Percentiles rank a stretch among this genome's conserved stretches.
phyloP scores from a whole-genome alignment of 2,888 invertebrate genomes.

The Furcula furcula region DNA sequence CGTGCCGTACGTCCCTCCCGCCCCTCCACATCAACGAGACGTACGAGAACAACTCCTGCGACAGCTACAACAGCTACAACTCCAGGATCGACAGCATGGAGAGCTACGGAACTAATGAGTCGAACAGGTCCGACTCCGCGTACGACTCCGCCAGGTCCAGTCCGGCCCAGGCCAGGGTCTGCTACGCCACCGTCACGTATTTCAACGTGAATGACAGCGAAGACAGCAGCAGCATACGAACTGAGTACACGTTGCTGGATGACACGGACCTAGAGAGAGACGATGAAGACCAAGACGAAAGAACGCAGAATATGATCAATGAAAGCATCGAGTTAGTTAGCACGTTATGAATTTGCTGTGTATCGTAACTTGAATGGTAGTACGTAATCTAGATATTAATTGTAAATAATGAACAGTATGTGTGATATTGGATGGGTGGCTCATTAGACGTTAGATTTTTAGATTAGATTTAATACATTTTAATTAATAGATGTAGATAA shows the following conservation, averaged over 20 bases:
- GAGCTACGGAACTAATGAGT: conserved; percentile 51
- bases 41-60: conserved; percentile 56
- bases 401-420: not conserved
- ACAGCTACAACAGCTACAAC: conserved; percentile 61
- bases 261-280: conserved; percentile 49
- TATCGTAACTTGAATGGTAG: not conserved
- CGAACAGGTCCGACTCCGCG: conserved; percentile 66
- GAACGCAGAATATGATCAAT: conserved; percentile 68
- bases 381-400: not conserved
- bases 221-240: conserved; percentile 71
- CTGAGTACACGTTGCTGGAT: conserved; percentile 70
- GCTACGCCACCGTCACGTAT: conserved; percentile 71
- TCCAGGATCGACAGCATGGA: conserved; percentile 57
- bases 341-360: conserved; percentile 54
- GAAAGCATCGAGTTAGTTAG: conserved; percentile 71
- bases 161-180: conserved; percentile 53
- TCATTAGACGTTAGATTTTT: not conserved
- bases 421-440: conserved; percentile 1
- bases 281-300: conserved; percentile 51
- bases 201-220: conserved; percentile 73
- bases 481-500: too few relatives aligned
- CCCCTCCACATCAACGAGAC: conserved; percentile 44
- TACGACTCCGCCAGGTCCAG: conserved; percentile 69
- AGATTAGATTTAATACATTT: not conserved
- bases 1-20: conserved; percentile 60